Evolutionary conservation across 2,113 vertebrate species (phyloP).

Genomic region (Litocranius walleri): DNA sequence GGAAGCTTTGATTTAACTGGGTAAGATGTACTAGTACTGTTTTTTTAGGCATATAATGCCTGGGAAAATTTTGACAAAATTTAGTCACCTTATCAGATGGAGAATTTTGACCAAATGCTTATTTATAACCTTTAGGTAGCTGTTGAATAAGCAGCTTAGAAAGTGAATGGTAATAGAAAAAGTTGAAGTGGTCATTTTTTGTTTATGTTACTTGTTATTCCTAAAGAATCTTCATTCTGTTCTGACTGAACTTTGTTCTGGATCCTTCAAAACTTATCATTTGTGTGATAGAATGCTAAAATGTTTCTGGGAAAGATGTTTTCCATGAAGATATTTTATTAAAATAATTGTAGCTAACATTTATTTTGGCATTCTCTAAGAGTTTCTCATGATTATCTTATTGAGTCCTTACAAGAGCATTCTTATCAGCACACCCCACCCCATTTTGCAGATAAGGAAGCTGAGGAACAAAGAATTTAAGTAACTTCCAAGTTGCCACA

Average conservation of each 20-base stretch:
- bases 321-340: neutral
- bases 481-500: neutral
- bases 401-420: neutral
- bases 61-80: neutral
- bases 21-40: neutral
- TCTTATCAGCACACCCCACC: neutral
- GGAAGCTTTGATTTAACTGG: neutral
- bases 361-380: neutral
- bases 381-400: neutral
- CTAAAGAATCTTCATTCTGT: neutral
- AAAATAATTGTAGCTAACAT: neutral
- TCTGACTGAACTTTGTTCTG: neutral
- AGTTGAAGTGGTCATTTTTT: neutral
- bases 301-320: neutral
- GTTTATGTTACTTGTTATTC: neutral
- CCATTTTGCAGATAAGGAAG: constrained; percentile 9
- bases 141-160: neutral
- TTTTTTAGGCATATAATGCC: neutral
- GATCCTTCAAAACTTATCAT: neutral
- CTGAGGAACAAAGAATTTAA: neutral
- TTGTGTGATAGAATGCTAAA: neutral
- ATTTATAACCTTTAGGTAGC: neutral
- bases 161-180: neutral
- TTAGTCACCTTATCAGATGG: neutral
- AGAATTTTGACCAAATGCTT: neutral